A percentile compares a stretch with the other conserved stretches of the same genome.
Evolutionary conservation across 2,888 invertebrate genomes (phyloP).

Genomic region (Xanthia icteritia): DNA sequence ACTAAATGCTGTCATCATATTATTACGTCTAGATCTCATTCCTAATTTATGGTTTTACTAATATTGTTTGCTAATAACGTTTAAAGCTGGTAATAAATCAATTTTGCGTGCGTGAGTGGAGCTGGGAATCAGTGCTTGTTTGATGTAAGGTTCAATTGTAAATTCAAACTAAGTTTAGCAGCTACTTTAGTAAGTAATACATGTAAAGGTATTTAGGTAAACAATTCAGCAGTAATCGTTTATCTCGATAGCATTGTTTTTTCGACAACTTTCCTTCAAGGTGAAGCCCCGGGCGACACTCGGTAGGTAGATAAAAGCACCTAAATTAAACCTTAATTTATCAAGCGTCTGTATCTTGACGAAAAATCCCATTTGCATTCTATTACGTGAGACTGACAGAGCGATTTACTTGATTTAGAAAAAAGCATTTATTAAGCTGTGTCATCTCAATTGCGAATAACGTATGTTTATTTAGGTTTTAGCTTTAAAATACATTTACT

Average conservation of each 20-base stretch:
- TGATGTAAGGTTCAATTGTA: slow-evolving; percentile 23
- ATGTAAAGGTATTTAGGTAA: slow-evolving; percentile 10
- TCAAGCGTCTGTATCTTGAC: slow-evolving; percentile 65
- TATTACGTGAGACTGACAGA: slow-evolving; percentile 73
- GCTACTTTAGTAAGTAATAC: slow-evolving; percentile 16
- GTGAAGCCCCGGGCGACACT: slow-evolving; percentile 43
- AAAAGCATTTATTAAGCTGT: slow-evolving; percentile 69
- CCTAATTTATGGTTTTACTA: slow-evolving; percentile 61
- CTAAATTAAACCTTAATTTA: slow-evolving; percentile 67
- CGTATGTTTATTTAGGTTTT: slow-evolving; percentile 51
- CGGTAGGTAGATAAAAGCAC: slow-evolving; percentile 45
- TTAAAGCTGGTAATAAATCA: slow-evolving; percentile 58
- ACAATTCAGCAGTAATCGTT: slow-evolving; percentile 27
- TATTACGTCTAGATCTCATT: slow-evolving; percentile 36
- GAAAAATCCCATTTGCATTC: slow-evolving; percentile 73
- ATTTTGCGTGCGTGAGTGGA: slow-evolving; percentile 35
- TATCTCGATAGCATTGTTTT: slow-evolving; percentile 43
- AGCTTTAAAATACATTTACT: slow-evolving; percentile 52
- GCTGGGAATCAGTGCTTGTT: slow-evolving; percentile 32
- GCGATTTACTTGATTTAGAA: slow-evolving; percentile 69
- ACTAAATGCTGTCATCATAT: slow-evolving; percentile 52
- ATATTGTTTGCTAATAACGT: slow-evolving; percentile 54
- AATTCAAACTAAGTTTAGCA: background rate
- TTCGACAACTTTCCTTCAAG: slow-evolving; percentile 49
- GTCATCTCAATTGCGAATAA: slow-evolving; percentile 54